Evolutionary conservation across 2,888 invertebrate genomes (phyloP).

Genomic region (Mesorhabditis belari): DNA sequence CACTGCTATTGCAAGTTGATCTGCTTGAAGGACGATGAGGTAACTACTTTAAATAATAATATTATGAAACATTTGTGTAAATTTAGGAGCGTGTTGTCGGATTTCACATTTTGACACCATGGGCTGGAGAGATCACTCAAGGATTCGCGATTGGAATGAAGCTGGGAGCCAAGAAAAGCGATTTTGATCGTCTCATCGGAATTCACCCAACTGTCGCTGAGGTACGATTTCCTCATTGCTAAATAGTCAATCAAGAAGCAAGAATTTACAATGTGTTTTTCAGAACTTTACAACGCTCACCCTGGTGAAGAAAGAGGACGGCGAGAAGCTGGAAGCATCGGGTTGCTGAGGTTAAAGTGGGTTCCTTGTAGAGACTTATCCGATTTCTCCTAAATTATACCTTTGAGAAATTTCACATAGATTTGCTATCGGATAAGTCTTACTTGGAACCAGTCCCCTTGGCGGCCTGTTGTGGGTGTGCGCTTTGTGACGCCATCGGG

Average conservation of each 20-base stretch:
- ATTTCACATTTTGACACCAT: conserved; percentile 61
- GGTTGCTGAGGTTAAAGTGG: conserved; percentile 46
- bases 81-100: conserved; percentile 59
- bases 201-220: conserved; percentile 65
- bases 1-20: conserved; percentile 78
- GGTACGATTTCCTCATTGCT: conserved; percentile 53
- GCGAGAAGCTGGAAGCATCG: conserved; percentile 31
- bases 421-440: conserved; percentile 2
- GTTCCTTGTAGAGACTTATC: conserved; percentile 14
- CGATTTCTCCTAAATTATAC: conserved; percentile 1
- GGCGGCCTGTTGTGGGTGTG: conserved; percentile 8
- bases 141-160: conserved; percentile 62
- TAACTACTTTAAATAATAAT: too few species aligned
- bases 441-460: conserved; percentile 8
- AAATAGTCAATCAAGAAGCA: too few species aligned
- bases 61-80: background rate
- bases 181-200: conserved; percentile 61
- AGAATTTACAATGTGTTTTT: background rate
- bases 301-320: conserved; percentile 35
- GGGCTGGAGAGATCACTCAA: conserved; percentile 65
- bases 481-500: conserved; percentile 38
- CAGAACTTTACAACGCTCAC: conserved; percentile 38
- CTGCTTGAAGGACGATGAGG: conserved; percentile 56
- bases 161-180: conserved; percentile 59
- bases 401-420: background rate